These are phyloP conservation scores for Avahi laniger DNA, from an alignment of 2,797 vertebrate genomes.

Conservation along the genomic window DNA sequence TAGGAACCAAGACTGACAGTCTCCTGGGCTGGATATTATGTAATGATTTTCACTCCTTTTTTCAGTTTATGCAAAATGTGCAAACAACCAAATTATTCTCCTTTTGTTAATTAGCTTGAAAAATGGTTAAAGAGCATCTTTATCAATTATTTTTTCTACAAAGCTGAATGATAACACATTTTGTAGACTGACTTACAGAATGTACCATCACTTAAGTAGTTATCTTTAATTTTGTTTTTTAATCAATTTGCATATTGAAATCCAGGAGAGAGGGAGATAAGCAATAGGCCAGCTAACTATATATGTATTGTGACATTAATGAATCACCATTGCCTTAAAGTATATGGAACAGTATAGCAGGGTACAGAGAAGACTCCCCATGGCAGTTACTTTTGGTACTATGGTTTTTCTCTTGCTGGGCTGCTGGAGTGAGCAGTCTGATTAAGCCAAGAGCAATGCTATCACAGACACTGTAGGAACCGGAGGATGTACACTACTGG, in stretches of 20 bases:
- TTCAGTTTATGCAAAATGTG: neutral
- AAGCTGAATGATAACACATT: neutral
- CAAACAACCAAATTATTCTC: neutral
- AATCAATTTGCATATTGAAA: neutral
- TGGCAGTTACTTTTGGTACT: neutral
- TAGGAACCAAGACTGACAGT: neutral
- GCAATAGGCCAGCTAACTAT: neutral
- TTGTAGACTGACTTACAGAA: neutral
- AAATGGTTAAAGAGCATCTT: neutral
- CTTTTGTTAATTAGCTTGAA: neutral
- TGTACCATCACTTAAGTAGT: neutral
- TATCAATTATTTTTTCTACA: neutral
- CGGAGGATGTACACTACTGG: neutral
- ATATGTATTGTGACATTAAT: neutral
- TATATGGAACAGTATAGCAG: neutral
- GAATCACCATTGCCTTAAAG: neutral
- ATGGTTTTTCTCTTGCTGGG: neutral
- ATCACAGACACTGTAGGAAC: neutral
- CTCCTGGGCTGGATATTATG: neutral
- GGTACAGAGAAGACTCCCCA: neutral
- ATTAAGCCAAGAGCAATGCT: neutral
- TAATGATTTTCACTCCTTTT: neutral
- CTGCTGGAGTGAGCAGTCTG: neutral
- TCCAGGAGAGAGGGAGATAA: neutral
- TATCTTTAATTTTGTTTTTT: constrained; percentile 14